Evolutionary conservation across 2,113 vertebrate species (phyloP).

Genomic region (Strigops habroptila): DNA sequence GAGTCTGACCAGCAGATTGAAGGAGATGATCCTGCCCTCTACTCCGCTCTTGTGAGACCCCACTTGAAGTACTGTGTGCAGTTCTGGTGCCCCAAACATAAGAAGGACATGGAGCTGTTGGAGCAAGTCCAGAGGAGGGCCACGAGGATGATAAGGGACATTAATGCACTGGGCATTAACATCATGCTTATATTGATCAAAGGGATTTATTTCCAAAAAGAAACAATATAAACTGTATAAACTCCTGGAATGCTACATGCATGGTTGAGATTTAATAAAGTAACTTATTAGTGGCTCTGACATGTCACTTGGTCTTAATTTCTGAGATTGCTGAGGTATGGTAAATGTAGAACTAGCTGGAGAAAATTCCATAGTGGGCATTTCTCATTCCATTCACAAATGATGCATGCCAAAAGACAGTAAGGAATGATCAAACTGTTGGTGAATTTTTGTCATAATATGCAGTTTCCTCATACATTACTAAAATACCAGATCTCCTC

Average conservation of each 20-base stretch:
- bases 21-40: background rate
- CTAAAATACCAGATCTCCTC: background rate
- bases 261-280: background rate
- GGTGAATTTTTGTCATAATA: background rate
- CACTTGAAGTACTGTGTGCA: background rate
- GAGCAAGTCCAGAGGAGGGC: background rate
- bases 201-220: background rate
- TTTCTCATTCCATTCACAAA: constrained; percentile 4
- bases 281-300: background rate
- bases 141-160: background rate
- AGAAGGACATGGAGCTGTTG: background rate
- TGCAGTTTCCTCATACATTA: background rate
- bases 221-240: background rate
- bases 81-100: background rate
- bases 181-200: background rate
- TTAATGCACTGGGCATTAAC: background rate
- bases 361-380: background rate
- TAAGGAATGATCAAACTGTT: background rate
- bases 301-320: background rate
- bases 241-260: background rate
- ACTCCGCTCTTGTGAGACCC: background rate
- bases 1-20: background rate
- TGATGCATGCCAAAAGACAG: background rate
- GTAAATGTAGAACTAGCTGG: background rate
- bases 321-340: background rate